Base-by-base conservation (phyloP, 2,797 vertebrate genomes). In the Furcifer pardalis region DNA sequence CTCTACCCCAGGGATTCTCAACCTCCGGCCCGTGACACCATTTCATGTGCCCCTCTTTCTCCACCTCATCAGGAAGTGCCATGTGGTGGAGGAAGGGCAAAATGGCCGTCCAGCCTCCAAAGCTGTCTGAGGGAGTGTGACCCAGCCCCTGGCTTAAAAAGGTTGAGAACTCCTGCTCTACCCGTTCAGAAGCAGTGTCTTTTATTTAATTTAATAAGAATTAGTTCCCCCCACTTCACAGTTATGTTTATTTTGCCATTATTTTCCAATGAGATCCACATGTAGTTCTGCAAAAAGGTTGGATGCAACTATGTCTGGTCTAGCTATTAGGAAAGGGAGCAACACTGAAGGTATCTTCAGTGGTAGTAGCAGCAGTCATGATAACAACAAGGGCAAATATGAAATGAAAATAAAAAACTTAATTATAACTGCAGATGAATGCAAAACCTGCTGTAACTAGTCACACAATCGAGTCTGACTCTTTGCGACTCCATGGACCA, bases 391-490 rank as follows among this genome's bases (percentile, higher is more conserved):
- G 19, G 30, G 17, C 35, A 44, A 68, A 68, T 27, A 56, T 76
- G 52, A 68, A n/a, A 56, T 76, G 52, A 81, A 72, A 19, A 62
- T 76, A 44, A 32, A 25, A 63, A 83, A 76, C 65, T 8, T 63
- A 82, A 62, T 27, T 59, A 35, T 25, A 32, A 81, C 5, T 87
- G 32, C 81, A 89, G 84, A 87, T 0, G 82, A 13, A 37, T 8
- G 69, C 37, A 72, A 76, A 89, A 35, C 7, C 40, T 52, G 84
- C 5, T 0, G 1, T 12, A 56, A 86, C 32, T 4, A 7, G 66
- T n/a, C 46, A 37, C 9, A 10, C 77, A 27, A 46, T n/a, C n/a
- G n/a, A n/a, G n/a, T n/a, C n/a, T n/a, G n/a, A n/a, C n/a, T n/a
- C n/a, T n/a, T n/a, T n/a, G n/a, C n/a, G n/a, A n/a, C n/a, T n/a